Conservation (phyloP, 37 sponge, comb jelly and placozoan genomes). For the Halisarca cf. caerulea region DNA sequence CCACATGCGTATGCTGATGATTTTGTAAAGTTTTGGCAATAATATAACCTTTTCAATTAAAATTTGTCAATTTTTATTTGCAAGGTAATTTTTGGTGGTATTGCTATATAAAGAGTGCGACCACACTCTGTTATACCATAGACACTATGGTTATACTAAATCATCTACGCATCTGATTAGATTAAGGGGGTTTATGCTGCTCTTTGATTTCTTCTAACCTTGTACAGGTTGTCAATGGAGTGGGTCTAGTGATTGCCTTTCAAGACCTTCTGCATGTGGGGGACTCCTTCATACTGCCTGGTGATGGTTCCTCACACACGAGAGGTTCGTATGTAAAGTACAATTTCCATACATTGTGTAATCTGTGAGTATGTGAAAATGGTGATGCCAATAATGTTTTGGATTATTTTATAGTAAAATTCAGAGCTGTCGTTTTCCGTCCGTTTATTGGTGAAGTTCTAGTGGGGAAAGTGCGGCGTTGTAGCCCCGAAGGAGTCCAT, state of each 20-base stretch:
- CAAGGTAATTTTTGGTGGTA: too few relatives aligned
- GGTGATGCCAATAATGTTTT: background rate
- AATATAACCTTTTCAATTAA: too few relatives aligned
- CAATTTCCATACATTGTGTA: background rate
- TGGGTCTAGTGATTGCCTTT: slow-evolving; percentile 84
- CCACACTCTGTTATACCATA: too few relatives aligned
- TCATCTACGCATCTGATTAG: too few relatives aligned
- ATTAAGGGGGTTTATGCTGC: too few relatives aligned
- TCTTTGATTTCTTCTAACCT: too few relatives aligned
- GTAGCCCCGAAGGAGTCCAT: slow-evolving; percentile 86
- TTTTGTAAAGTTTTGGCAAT: too few relatives aligned
- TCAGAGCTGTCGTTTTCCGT: slow-evolving; percentile 83
- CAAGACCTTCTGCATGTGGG: slow-evolving; percentile 77
- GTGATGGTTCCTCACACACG: slow-evolving; percentile 81
- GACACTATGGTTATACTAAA: too few relatives aligned
- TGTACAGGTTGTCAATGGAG: slow-evolving; percentile 72
- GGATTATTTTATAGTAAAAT: slow-evolving; percentile 57
- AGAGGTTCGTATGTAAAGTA: slow-evolving; percentile 51
- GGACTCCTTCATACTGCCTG: slow-evolving; percentile 84
- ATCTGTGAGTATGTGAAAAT: background rate
- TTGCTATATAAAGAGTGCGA: too few relatives aligned
- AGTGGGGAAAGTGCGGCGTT: slow-evolving; percentile 82
- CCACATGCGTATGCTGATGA: too few relatives aligned
- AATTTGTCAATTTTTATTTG: too few relatives aligned
- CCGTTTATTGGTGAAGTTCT: slow-evolving; percentile 93